Percentiles rank a stretch among this genome's conserved stretches.
Evolutionary conservation across 2,797 vertebrate genomes (phyloP).

Genomic region (Discoglossus pictus): DNA sequence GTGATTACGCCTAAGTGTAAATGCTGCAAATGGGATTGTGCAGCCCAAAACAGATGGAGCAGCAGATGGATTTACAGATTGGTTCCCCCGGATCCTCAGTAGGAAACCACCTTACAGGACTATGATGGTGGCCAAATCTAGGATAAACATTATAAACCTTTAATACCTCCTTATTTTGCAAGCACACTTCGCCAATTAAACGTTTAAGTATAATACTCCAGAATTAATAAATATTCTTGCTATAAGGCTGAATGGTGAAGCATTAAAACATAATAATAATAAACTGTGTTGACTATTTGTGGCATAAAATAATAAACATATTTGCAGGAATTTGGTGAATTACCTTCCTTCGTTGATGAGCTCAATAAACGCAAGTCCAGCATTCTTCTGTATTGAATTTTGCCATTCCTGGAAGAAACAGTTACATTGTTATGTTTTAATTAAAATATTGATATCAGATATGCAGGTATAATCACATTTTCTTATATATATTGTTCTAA

Average conservation of each 20-base stretch:
- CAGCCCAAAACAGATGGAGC: conserved; percentile 81
- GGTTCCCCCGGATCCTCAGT: conserved; percentile 67
- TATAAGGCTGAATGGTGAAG: no score
- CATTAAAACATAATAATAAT: no score
- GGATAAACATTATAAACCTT: conserved; percentile 52
- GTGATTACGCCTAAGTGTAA: conserved; percentile 48
- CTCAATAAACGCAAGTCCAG: conserved; percentile 96
- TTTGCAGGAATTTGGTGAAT: conserved; percentile 65
- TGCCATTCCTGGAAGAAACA: conserved; percentile 94
- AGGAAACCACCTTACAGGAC: conserved; percentile 61
- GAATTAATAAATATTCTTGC: conserved; percentile 50
- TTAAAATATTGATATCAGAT: conserved; percentile 2
- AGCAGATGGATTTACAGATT: conserved; percentile 87
- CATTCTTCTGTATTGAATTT: conserved; percentile 98
- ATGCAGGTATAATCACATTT: no score
- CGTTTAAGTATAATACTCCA: conserved; percentile 46
- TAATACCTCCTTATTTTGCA: conserved; percentile 26
- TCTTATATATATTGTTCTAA: no score
- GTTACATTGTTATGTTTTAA: no score
- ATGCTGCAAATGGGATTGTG: conserved; percentile 24
- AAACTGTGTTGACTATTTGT: no score
- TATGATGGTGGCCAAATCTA: conserved; percentile 52
- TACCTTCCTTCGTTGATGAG: conserved; percentile 99
- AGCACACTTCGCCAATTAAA: conserved; percentile 36
- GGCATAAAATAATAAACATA: conserved; percentile 55